These are phyloP conservation scores for Ephialtes manifestator DNA, from an alignment of 2,888 invertebrate genomes.

Conservation along the genomic window DNA sequence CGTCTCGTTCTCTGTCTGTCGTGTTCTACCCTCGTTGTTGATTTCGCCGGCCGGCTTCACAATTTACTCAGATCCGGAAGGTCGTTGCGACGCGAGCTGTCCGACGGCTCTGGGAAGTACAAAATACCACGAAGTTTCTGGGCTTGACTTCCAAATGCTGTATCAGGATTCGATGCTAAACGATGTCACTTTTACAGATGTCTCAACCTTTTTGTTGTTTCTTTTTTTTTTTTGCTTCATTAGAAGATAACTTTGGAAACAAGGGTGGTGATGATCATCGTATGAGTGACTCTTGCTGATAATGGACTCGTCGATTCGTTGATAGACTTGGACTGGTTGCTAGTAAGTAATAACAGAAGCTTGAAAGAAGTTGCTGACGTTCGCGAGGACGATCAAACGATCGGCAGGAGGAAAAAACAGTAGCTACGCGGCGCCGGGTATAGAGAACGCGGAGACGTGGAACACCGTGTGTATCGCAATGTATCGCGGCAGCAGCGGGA, in stretches of 20 bases:
- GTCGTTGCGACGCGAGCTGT: constrained; percentile 10
- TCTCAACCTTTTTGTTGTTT: not conserved
- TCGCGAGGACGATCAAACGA: constrained; percentile 31
- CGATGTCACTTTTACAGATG: constrained; percentile 7
- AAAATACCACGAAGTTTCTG: not conserved
- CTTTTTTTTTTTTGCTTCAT: not conserved
- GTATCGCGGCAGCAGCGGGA: constrained; percentile 80
- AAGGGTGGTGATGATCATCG: not conserved
- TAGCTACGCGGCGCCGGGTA: constrained; percentile 68
- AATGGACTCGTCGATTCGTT: constrained; percentile 20
- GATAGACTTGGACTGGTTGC: not conserved
- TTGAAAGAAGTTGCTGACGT: not conserved
- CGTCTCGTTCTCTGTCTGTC: constrained; percentile 25
- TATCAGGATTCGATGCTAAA: not conserved
- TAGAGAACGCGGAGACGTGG: constrained; percentile 70
- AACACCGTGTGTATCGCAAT: constrained; percentile 83
- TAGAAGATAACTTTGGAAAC: not conserved
- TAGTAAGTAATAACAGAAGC: not conserved
- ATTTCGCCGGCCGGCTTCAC: constrained; percentile 60
- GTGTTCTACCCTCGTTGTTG: constrained; percentile 44
- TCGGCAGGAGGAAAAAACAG: constrained; percentile 32
- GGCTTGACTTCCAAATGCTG: not conserved
- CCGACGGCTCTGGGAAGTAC: constrained; percentile 47
- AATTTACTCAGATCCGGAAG: constrained; percentile 32
- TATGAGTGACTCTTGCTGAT: constrained; percentile 7